These are phyloP conservation scores for Zaprionus bogoriensis DNA, from an alignment of 2,888 invertebrate genomes.

Conservation along the genomic window DNA sequence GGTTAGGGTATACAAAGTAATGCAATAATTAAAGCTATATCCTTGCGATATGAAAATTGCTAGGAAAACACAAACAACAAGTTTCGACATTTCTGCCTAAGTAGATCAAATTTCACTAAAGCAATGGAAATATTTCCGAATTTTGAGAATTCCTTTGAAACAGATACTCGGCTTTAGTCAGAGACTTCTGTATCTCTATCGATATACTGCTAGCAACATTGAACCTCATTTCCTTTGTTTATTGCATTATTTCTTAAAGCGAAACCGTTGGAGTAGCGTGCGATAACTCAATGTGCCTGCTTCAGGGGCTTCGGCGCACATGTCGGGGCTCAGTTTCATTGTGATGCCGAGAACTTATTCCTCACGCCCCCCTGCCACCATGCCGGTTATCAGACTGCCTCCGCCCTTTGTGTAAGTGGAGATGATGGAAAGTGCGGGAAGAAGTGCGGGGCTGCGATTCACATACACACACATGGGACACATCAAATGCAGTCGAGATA, in stretches of 20 bases:
- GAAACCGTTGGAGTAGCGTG: constrained; percentile 1
- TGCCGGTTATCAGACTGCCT: constrained; percentile 15
- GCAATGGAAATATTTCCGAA: too few relatives aligned
- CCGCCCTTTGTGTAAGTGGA: constrained; percentile 44
- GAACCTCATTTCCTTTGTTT: neutral
- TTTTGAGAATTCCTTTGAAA: too few relatives aligned
- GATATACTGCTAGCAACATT: neutral
- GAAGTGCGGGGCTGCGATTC: neutral
- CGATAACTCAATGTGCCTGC: constrained; percentile 29
- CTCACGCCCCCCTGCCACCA: neutral
- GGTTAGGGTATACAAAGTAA: too few relatives aligned
- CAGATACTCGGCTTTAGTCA: neutral
- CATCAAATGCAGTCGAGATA: constrained; percentile 60
- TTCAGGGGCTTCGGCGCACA: neutral
- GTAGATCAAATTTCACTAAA: too few relatives aligned
- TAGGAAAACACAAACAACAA: too few relatives aligned
- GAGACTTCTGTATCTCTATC: neutral
- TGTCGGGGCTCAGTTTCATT: constrained; percentile 11
- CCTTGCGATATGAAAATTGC: too few relatives aligned
- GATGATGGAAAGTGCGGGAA: constrained; percentile 16
- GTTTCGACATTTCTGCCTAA: too few relatives aligned
- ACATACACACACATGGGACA: constrained; percentile 51
- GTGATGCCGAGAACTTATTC: neutral
- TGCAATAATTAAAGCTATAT: too few relatives aligned
- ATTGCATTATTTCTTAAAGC: constrained; percentile 4